Base-by-base conservation (phyloP, 2,797 vertebrate genomes). In the Rousettus madagascariensis region DNA sequence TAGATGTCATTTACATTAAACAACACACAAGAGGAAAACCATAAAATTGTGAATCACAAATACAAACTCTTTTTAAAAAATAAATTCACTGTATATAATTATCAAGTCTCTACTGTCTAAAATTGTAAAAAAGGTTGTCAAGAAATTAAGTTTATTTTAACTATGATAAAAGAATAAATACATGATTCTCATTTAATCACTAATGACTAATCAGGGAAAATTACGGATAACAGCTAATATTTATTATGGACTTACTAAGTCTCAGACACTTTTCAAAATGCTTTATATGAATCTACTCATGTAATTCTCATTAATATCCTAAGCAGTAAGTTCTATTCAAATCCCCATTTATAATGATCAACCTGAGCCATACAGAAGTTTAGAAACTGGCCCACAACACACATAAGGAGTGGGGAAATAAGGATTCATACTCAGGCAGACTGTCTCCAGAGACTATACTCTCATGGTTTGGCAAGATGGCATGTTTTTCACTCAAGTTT, bases 121-220 rank as follows among this genome's bases (percentile, higher is more conserved):
- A 33, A 33, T 3, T 68, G 3, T 11, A 86, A 86, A 33, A 74
- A 57, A 96, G 20, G 38, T 20, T 86, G 49, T 26, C 19, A 87
- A 79, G 19, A 95, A 85, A 87, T 63, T 38, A 94, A 80, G 26
- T 41, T n/a, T 55, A 66, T 88, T 89, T 93, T 79, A 82, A 83
- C 28, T 6, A 84, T 65, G 51, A 86, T 17, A 74, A 82, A 78
- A 93, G 71, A 84, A 78, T 24, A 17, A 84, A 78, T 24, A 17
- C 51, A 75, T 16, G 7, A 79, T 93, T 86, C 63, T 36, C 15
- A 71, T 68, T 94, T 85, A 94, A n/a, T 91, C 15, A 80, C 19
- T 75, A 72, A 66, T 49, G 71, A 71, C 26, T 93, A 71, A 85
- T 51, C 41, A 78, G 30, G 82, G 46, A 78, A 86, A 85, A 82